These are phyloP conservation scores for Brachyhypopomus gauderio DNA, from an alignment of 2,113 vertebrate species.

Conservation along the genomic window DNA sequence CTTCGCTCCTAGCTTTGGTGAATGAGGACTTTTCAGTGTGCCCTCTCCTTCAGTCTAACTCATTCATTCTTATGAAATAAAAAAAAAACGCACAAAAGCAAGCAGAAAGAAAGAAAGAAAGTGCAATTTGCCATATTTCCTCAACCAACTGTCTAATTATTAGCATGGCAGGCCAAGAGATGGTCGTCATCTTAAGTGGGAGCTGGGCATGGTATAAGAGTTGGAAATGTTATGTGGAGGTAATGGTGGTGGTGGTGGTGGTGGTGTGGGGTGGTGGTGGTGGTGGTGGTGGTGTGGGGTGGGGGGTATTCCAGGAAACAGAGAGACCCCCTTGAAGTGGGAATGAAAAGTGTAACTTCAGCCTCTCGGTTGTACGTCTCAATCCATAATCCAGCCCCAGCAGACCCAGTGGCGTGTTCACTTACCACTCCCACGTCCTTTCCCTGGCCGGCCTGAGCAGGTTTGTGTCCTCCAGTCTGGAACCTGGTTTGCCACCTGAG, in stretches of 20 bases:
- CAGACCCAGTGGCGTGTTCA: slow-evolving; percentile 67
- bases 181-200: slow-evolving; percentile 67
- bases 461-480: slow-evolving; percentile 69
- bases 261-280: no score
- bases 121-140: slow-evolving; percentile 1
- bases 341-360: slow-evolving; percentile 82
- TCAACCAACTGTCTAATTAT: slow-evolving; percentile 8
- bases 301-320: slow-evolving; percentile 71
- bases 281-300: no score
- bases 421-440: slow-evolving; percentile 77
- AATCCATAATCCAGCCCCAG: slow-evolving; percentile 80
- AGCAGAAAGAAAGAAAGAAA: slow-evolving; percentile 37
- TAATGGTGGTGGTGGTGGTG: no score
- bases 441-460: slow-evolving; percentile 68
- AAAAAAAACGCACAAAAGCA: slow-evolving; percentile 42
- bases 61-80: slow-evolving; percentile 57
- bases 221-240: slow-evolving; percentile 58
- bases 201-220: slow-evolving; percentile 62
- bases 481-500: slow-evolving; percentile 71
- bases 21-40: slow-evolving; percentile 74
- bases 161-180: slow-evolving; percentile 37
- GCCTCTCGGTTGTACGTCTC: slow-evolving; percentile 80
- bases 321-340: slow-evolving; percentile 76
- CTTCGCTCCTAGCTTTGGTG: slow-evolving; percentile 71
- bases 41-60: slow-evolving; percentile 61